phyloP scores from a whole-genome alignment of 1,140 invertebrate species.

The Ooceraea biroi region DNA sequence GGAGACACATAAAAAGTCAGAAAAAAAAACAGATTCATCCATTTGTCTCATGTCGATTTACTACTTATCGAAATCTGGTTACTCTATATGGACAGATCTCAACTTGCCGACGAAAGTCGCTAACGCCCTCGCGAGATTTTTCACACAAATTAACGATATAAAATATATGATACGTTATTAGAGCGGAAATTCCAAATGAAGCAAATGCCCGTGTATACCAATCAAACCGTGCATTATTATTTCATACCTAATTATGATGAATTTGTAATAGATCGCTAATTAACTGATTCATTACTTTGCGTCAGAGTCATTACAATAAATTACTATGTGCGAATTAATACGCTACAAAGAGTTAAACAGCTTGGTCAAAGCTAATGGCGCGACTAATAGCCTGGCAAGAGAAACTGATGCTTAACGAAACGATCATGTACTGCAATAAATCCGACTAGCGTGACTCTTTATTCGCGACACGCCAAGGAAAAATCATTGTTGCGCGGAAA shows the following conservation, averaged over 20 bases:
- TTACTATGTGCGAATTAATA: not conserved
- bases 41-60: too few relatives aligned
- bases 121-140: not conserved
- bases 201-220: not conserved
- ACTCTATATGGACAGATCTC: not conserved
- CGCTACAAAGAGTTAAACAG: not conserved
- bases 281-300: not conserved
- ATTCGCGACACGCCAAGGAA: not conserved
- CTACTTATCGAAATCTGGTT: too few relatives aligned
- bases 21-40: too few relatives aligned
- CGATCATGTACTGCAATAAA: not conserved
- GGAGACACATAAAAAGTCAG: not conserved
- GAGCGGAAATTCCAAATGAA: not conserved
- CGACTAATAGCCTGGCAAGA: not conserved
- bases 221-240: slow-evolving; percentile 3
- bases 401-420: not conserved
- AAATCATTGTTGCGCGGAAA: slow-evolving; percentile 11
- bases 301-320: not conserved
- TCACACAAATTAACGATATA: not conserved
- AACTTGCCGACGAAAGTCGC: not conserved
- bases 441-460: not conserved
- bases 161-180: not conserved
- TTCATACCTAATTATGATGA: slow-evolving; percentile 1
- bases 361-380: not conserved
- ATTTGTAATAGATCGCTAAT: not conserved